These are phyloP conservation scores for Porites evermanni DNA, from an alignment of 92 coral and sea anemone species.

Conservation along the genomic window DNA sequence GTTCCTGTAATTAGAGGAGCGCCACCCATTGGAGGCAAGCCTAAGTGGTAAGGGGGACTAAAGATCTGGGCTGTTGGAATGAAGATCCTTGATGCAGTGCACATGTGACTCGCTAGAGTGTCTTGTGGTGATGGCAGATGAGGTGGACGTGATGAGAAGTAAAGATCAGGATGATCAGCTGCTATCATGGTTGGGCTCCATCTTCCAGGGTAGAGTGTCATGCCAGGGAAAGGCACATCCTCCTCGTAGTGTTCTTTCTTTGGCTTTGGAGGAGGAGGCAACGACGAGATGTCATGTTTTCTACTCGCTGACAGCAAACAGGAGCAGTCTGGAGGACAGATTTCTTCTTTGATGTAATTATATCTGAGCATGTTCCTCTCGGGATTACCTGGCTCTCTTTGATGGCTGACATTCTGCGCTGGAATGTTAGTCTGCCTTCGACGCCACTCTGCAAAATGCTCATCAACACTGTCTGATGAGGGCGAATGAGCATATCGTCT, in stretches of 20 bases:
- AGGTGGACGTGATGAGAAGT: constrained; percentile 48
- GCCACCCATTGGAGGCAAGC: constrained; percentile 77
- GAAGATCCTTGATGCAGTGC: constrained; percentile 88
- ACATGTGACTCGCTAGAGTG: constrained; percentile 43
- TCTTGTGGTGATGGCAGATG: constrained; percentile 47
- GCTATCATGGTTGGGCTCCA: constrained; percentile 58
- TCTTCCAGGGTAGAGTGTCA: constrained; percentile 44
- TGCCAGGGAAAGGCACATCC: constrained; percentile 39
- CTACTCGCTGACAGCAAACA: constrained; percentile 33
- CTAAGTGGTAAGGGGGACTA: constrained; percentile 70
- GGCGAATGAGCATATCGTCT: constrained; percentile 68
- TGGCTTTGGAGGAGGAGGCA: constrained; percentile 50
- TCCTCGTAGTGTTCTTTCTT: constrained; percentile 66
- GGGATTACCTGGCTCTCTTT: constrained; percentile 1
- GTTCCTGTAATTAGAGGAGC: constrained; percentile 75
- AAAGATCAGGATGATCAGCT: constrained; percentile 54
- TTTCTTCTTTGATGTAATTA: constrained; percentile 10
- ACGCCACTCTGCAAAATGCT: constrained; percentile 87
- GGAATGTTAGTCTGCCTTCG: constrained; percentile 62
- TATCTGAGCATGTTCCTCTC: constrained; percentile 26
- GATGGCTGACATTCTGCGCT: constrained; percentile 17
- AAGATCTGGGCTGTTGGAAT: constrained; percentile 91
- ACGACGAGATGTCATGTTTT: constrained; percentile 38
- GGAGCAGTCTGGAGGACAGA: constrained; percentile 40
- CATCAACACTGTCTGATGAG: constrained; percentile 75